phyloP scores from a whole-genome alignment of 2,113 vertebrate genomes.

The Pachyramphus minor region DNA sequence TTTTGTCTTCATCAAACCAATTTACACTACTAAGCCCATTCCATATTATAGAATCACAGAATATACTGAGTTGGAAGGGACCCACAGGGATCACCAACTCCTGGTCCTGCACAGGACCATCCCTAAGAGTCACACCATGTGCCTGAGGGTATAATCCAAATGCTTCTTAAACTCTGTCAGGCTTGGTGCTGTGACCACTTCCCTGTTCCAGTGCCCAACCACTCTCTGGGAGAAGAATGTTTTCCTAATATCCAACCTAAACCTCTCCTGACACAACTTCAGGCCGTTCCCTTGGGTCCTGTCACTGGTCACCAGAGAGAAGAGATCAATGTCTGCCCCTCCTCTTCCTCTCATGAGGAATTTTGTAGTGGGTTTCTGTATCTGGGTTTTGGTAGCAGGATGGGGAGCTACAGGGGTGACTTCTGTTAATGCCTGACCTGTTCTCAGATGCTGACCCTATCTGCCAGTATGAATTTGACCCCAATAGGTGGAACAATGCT shows the following conservation, averaged over 20 bases:
- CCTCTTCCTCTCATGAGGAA: not conserved
- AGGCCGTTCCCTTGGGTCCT: not conserved
- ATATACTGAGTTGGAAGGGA: not conserved
- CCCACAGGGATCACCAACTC: not conserved
- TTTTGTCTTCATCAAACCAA: not conserved
- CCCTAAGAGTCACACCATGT: not conserved
- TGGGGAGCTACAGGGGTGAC: too few species aligned
- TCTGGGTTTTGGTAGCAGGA: too few species aligned
- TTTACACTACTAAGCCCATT: not conserved
- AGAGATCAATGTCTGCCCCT: not conserved
- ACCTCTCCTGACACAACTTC: not conserved
- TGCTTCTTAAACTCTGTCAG: not conserved
- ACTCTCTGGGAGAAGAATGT: not conserved
- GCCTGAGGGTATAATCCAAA: not conserved
- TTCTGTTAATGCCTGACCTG: not conserved
- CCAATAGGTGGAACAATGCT: not conserved
- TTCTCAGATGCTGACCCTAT: not conserved
- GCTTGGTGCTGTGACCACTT: not conserved
- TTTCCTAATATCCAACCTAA: not conserved
- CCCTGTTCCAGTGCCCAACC: not conserved
- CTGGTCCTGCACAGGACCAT: not conserved
- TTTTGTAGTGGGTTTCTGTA: not conserved
- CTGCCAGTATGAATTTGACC: not conserved
- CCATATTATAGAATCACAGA: not conserved
- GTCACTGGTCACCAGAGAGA: not conserved